Evolutionary conservation across 2,797 vertebrate species (phyloP).

Genomic region (Echeneis naucrates): DNA sequence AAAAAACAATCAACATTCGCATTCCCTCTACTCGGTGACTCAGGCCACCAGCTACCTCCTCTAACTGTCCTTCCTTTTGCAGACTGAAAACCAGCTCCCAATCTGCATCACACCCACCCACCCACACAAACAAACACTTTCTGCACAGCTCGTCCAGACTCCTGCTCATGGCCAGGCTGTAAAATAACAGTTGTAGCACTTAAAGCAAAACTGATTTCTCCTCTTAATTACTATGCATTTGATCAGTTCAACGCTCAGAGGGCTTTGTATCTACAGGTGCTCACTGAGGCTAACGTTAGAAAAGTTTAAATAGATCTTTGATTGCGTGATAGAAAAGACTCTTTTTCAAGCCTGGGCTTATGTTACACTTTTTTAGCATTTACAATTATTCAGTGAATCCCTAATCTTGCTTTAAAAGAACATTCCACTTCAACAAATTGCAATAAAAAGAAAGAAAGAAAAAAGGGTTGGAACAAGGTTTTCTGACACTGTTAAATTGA

Average conservation of each 20-base stretch:
- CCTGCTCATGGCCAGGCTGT: neutral
- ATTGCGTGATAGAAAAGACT: neutral
- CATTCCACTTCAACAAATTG: neutral
- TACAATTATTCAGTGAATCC: neutral
- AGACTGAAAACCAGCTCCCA: constrained; percentile 17
- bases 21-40: constrained; percentile 27
- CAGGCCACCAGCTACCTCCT: constrained; percentile 24
- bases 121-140: constrained; percentile 23
- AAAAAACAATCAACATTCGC: too few species aligned
- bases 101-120: constrained; percentile 27
- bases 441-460: neutral
- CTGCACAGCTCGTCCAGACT: neutral
- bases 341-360: neutral
- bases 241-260: neutral
- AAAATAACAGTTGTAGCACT: neutral
- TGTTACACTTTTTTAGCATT: neutral
- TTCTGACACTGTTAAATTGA: neutral
- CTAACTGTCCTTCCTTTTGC: neutral
- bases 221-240: neutral
- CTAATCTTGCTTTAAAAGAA: neutral
- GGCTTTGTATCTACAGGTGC: neutral
- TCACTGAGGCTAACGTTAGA: neutral
- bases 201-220: neutral
- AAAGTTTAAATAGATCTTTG: neutral
- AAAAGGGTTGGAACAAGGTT: neutral